Evolutionary conservation across 2,888 invertebrate genomes (phyloP).

Genomic region (Eupithecia vulgata): DNA sequence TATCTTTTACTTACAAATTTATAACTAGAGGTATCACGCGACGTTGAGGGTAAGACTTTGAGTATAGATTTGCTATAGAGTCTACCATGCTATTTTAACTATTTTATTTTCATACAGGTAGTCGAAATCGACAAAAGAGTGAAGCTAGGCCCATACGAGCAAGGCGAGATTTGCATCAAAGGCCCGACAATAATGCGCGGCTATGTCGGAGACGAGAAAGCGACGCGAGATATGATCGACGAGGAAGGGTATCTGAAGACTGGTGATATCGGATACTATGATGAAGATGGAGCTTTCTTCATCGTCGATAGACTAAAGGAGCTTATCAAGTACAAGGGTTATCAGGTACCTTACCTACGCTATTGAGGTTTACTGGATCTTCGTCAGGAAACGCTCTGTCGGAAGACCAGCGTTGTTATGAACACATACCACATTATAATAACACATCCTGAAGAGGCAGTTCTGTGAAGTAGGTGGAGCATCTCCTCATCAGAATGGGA

Average conservation of each 20-base stretch:
- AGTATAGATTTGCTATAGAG: not conserved
- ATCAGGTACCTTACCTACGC: conserved; percentile 76
- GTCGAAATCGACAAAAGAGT: conserved; percentile 59
- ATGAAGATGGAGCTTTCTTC: conserved; percentile 68
- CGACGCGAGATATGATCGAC: conserved; percentile 58
- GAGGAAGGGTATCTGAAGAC: conserved; percentile 68
- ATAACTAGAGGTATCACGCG: too few relatives aligned
- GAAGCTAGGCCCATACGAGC: conserved; percentile 50
- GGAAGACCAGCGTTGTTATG: not conserved
- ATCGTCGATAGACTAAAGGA: conserved; percentile 71
- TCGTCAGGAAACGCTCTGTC: not conserved
- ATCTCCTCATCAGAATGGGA: not conserved
- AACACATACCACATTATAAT: not conserved
- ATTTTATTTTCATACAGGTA: conserved; percentile 50
- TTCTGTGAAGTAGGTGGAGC: not conserved
- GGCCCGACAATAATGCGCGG: conserved; percentile 57
- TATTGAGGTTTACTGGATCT: not conserved
- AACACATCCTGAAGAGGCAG: not conserved
- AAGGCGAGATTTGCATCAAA: conserved; percentile 60
- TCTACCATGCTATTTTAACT: not conserved
- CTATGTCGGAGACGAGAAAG: conserved; percentile 38
- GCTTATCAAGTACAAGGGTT: conserved; percentile 71
- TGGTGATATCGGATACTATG: conserved; percentile 72
- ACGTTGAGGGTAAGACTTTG: not conserved
- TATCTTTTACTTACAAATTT: too few relatives aligned